phyloP scores from a whole-genome alignment of 2,113 vertebrate genomes.

The Albula glossodonta region DNA sequence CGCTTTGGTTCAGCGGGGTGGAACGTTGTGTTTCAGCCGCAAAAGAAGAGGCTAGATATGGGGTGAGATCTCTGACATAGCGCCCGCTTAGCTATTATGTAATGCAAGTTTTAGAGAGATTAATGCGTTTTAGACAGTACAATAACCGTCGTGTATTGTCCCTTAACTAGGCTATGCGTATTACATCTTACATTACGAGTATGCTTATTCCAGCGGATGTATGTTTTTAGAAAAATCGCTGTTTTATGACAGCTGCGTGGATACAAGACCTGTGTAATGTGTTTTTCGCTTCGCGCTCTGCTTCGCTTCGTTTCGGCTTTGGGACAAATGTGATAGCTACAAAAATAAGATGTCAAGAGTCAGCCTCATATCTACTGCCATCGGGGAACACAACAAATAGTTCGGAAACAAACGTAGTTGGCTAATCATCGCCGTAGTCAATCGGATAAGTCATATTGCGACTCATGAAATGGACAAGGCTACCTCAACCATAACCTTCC shows the following conservation, averaged over 20 bases:
- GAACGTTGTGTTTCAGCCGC: conserved; percentile 6
- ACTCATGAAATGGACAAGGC: neutral
- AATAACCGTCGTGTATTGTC: neutral
- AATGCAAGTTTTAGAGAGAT: conserved; percentile 33
- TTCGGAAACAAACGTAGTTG: neutral
- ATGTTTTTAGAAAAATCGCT: neutral
- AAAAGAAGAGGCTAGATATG: conserved; percentile 57
- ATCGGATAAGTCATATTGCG: neutral
- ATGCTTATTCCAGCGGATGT: neutral
- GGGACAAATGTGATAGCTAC: neutral
- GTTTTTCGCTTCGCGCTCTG: neutral
- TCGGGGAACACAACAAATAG: neutral
- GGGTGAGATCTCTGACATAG: conserved; percentile 60
- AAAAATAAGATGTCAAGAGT: neutral
- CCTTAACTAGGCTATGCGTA: neutral
- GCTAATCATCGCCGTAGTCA: neutral
- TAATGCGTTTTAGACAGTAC: neutral
- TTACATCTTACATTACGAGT: neutral
- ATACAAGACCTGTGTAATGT: neutral
- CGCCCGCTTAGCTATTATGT: conserved; percentile 47
- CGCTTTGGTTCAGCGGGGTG: conserved; percentile 15
- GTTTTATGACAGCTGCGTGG: neutral
- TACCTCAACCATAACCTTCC: neutral
- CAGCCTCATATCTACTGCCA: neutral
- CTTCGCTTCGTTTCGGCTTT: neutral